Evolutionary conservation across 1,140 invertebrate species (phyloP).

Genomic region (Heliconius himera): DNA sequence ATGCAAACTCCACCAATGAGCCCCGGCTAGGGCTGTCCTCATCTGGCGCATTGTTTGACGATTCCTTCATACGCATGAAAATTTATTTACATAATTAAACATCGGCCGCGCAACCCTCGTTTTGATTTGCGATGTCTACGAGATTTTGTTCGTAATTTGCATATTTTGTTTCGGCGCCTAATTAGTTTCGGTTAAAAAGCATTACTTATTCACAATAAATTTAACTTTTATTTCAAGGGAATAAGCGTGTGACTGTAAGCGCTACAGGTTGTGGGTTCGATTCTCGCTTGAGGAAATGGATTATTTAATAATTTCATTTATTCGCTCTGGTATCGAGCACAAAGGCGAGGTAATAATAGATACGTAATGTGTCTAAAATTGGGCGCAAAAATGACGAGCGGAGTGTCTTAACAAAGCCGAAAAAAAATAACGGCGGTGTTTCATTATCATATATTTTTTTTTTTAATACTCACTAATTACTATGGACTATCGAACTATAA

Average conservation of each 20-base stretch:
- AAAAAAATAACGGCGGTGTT: too few relatives aligned
- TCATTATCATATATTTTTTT: not conserved
- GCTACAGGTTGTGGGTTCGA: too few relatives aligned
- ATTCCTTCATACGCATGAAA: constrained; percentile 74
- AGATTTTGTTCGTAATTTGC: constrained; percentile 68
- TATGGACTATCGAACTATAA: not conserved
- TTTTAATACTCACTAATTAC: not conserved
- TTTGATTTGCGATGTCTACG: constrained; percentile 76
- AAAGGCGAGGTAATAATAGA: too few relatives aligned
- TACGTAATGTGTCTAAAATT: too few relatives aligned
- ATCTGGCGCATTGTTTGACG: constrained; percentile 75
- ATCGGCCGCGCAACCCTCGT: constrained; percentile 61
- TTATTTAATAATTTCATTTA: too few relatives aligned
- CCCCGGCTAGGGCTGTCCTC: constrained; percentile 53
- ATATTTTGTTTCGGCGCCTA: constrained; percentile 68
- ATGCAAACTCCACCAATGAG: constrained; percentile 72
- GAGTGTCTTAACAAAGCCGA: too few relatives aligned
- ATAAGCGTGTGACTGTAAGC: not conserved
- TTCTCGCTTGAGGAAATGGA: too few relatives aligned
- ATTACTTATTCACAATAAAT: constrained; percentile 29
- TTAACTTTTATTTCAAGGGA: not conserved
- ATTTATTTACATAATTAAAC: constrained; percentile 80
- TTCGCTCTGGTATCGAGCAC: too few relatives aligned
- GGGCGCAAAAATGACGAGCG: too few relatives aligned
- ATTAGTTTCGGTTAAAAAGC: constrained; percentile 57